Conservation (phyloP, 37 sponge, comb jelly and placozoan species). For the Corticium candelabrum region DNA sequence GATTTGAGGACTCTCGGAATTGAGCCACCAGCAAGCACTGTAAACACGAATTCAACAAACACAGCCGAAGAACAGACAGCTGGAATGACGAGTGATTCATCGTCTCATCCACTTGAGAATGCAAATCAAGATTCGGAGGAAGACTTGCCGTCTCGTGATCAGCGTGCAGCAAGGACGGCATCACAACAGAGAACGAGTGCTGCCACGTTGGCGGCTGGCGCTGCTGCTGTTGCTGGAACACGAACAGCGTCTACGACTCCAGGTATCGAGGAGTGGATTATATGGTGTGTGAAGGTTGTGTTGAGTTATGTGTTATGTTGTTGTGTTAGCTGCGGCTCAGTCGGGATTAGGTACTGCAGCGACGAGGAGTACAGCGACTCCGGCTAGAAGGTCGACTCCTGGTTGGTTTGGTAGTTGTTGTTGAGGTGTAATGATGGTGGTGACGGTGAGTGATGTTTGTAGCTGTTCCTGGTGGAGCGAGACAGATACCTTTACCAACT, state of each 20-base stretch:
- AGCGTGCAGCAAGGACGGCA: too few species aligned
- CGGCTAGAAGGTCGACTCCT: background rate
- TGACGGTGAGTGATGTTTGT: constrained; percentile 8
- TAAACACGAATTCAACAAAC: background rate
- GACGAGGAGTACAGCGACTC: too few species aligned
- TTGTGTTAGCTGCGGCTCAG: too few species aligned
- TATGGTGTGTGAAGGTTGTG: background rate
- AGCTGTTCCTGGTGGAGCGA: background rate
- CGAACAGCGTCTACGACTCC: background rate
- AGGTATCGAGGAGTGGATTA: background rate
- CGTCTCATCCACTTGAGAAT: background rate
- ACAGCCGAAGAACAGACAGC: background rate
- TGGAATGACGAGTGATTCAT: too few species aligned
- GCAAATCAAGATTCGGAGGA: background rate
- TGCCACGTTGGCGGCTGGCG: background rate
- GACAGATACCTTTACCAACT: too few species aligned
- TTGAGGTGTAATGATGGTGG: constrained; percentile 3
- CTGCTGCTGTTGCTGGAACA: background rate
- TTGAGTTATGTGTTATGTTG: background rate
- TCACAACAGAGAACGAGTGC: too few species aligned
- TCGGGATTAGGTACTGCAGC: too few species aligned
- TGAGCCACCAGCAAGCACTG: background rate
- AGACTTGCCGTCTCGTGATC: too few species aligned
- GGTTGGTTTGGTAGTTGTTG: background rate
- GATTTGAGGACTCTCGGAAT: background rate